These are phyloP conservation scores for Alexandromys fortis DNA, from an alignment of 2,113 vertebrate species.

Conservation along the genomic window DNA sequence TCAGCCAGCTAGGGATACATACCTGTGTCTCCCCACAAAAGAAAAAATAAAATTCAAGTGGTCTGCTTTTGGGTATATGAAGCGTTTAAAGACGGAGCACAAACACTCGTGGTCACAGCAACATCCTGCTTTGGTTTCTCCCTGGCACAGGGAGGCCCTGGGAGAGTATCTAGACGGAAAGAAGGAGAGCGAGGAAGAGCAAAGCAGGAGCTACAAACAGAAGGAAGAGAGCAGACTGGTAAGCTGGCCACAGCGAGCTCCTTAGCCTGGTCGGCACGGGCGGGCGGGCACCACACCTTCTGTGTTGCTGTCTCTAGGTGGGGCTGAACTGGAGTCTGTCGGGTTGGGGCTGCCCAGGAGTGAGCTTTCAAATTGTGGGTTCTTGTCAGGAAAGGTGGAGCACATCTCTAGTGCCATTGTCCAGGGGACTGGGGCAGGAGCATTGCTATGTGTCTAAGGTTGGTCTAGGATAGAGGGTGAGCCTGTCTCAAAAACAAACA, in stretches of 20 bases:
- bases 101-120: neutral
- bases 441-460: neutral
- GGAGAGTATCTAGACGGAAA: slow-evolving; percentile 78
- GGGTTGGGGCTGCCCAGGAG: neutral
- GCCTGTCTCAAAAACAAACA: neutral
- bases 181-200: slow-evolving; percentile 78
- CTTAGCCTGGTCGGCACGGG: too few relatives aligned
- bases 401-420: neutral
- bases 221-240: slow-evolving; percentile 88
- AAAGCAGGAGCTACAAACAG: slow-evolving; percentile 80
- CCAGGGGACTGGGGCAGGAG: neutral
- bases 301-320: neutral
- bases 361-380: neutral
- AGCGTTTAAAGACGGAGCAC: neutral
- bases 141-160: slow-evolving; percentile 78
- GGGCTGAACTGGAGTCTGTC: neutral
- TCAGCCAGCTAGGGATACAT: neutral
- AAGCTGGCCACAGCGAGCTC: neutral
- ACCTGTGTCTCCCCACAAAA: neutral
- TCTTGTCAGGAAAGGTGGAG: neutral
- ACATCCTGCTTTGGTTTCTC: neutral
- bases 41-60: neutral
- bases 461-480: neutral
- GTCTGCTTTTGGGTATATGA: neutral
- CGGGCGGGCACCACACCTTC: neutral